phyloP scores from a whole-genome alignment of 2,888 invertebrate genomes.

The Drosophila leonis region DNA sequence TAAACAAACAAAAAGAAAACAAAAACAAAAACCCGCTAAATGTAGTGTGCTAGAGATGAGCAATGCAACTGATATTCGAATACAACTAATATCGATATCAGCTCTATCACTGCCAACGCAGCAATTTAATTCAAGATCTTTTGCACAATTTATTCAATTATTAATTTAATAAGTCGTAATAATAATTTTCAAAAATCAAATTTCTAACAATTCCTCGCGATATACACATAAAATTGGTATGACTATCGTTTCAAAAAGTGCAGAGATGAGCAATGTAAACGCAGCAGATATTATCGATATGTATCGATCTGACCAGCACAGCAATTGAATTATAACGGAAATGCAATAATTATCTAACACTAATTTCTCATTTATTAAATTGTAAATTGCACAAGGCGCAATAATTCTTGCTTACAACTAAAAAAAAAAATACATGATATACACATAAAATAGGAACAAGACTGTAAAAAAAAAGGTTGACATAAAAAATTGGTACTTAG shows the following conservation, averaged over 20 bases:
- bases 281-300: not conserved
- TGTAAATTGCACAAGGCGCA: constrained; percentile 63
- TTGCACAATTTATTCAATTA: not conserved
- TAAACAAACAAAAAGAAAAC: constrained; percentile 32
- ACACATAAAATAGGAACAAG: constrained; percentile 43
- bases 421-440: constrained; percentile 36
- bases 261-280: constrained; percentile 12
- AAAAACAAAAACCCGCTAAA: constrained; percentile 6
- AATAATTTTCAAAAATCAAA: too few species aligned
- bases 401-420: constrained; percentile 32
- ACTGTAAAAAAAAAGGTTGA: constrained; percentile 30
- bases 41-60: constrained; percentile 22
- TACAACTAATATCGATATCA: not conserved
- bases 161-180: not conserved
- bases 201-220: not conserved
- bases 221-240: not conserved
- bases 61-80: not conserved
- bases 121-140: not conserved
- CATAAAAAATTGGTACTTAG: constrained; percentile 63
- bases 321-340: constrained; percentile 34
- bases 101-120: not conserved
- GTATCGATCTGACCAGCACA: constrained; percentile 13
- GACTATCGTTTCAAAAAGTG: too few species aligned
- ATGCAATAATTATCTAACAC: not conserved
- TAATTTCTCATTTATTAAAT: constrained; percentile 30